A percentile compares a stretch with the other conserved stretches of the same genome.
Conservation (phyloP, 2,797 vertebrate species). For the Gymnothorax javanicus region DNA sequence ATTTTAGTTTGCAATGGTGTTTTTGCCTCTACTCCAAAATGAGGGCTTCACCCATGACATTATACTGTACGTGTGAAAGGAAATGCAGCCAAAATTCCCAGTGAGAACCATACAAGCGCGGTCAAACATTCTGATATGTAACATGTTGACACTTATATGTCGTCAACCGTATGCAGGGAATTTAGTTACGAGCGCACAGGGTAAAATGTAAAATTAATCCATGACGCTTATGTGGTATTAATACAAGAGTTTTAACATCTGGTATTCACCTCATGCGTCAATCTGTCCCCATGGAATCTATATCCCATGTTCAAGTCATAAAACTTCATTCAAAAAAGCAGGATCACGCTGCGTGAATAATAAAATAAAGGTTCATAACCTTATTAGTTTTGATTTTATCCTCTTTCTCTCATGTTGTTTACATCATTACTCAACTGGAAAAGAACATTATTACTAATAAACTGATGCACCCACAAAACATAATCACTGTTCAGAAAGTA, state of each 20-base stretch:
- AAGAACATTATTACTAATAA: constrained; percentile 6
- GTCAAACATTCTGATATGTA: constrained; percentile 27
- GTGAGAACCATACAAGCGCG: constrained; percentile 32
- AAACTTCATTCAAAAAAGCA: constrained; percentile 74
- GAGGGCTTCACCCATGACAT: constrained; percentile 59
- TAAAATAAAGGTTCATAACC: constrained; percentile 54
- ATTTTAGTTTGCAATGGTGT: constrained; percentile 66
- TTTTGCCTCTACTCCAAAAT: constrained; percentile 59
- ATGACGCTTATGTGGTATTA: constrained; percentile 54
- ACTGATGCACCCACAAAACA: not conserved
- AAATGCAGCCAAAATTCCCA: constrained; percentile 42
- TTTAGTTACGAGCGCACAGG: constrained; percentile 35
- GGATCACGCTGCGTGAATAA: constrained; percentile 63
- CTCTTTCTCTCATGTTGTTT: constrained; percentile 2
- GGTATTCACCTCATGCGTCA: constrained; percentile 67
- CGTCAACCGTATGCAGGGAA: constrained; percentile 51
- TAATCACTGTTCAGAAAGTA: not conserved
- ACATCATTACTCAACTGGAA: not conserved
- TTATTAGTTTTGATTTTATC: constrained; percentile 8
- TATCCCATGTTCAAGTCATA: constrained; percentile 60
- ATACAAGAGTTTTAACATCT: constrained; percentile 53
- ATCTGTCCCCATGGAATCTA: constrained; percentile 58
- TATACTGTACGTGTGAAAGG: constrained; percentile 15
- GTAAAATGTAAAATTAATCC: constrained; percentile 60
- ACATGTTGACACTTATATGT: constrained; percentile 59